phyloP scores from a whole-genome alignment of 2,797 vertebrate species.

The Sebastes vulpes region DNA sequence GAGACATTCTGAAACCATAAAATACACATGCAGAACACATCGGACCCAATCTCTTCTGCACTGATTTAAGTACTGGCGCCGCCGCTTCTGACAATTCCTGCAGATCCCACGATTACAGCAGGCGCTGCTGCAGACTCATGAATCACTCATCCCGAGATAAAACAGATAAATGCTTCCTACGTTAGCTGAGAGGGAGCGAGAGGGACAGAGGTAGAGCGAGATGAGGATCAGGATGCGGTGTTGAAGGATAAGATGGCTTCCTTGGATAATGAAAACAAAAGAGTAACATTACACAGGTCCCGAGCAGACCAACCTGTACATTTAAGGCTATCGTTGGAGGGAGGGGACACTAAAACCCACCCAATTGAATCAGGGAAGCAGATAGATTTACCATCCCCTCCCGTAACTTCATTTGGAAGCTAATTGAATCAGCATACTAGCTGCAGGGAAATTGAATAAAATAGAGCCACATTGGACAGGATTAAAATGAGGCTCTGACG shows the following conservation, averaged over 20 bases:
- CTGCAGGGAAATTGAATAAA: constrained; percentile 75
- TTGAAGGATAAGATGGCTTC: constrained; percentile 71
- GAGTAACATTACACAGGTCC: constrained; percentile 57
- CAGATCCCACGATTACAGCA: constrained; percentile 72
- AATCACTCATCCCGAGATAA: constrained; percentile 80
- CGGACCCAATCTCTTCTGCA: constrained; percentile 53
- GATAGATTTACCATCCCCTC: constrained; percentile 71
- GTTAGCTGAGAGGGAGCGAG: constrained; percentile 37
- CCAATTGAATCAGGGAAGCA: constrained; percentile 69
- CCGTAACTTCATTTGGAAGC: constrained; percentile 76
- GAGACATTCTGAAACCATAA: constrained; percentile 42
- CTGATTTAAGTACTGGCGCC: constrained; percentile 60
- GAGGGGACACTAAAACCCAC: constrained; percentile 55
- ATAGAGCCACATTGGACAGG: constrained; percentile 54
- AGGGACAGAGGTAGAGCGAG: constrained; percentile 10
- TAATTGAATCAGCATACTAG: constrained; percentile 79
- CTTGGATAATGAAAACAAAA: constrained; percentile 71
- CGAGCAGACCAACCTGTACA: constrained; percentile 36
- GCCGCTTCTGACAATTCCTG: constrained; percentile 67
- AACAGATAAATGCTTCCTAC: constrained; percentile 69
- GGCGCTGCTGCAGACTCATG: constrained; percentile 65
- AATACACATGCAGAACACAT: constrained; percentile 64
- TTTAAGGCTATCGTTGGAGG: constrained; percentile 44
- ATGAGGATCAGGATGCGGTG: constrained; percentile 40
- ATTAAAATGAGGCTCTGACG: constrained; percentile 61